A percentile compares a stretch with the other conserved stretches of the same genome.
phyloP scores from a whole-genome alignment of 2,888 invertebrate genomes.

The Spodoptera littoralis region DNA sequence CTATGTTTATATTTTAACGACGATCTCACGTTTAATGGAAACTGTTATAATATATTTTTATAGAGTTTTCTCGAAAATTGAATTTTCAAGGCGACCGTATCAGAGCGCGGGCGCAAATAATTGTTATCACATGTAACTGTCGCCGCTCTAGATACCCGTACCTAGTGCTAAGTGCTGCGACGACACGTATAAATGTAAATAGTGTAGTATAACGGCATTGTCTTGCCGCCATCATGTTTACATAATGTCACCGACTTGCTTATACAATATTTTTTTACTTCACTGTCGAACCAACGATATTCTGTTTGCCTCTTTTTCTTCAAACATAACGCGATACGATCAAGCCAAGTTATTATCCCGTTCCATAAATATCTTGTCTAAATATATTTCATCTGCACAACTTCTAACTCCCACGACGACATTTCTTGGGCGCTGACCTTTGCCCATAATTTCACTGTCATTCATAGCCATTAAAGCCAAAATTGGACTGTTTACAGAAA shows the following conservation, averaged over 20 bases:
- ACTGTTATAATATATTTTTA: not conserved
- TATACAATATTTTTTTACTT: constrained; percentile 12
- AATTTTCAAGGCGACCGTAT: constrained; percentile 26
- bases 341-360: not conserved
- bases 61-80: constrained; percentile 30
- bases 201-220: constrained; percentile 34
- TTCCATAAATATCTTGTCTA: constrained; percentile 3
- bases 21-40: constrained; percentile 2
- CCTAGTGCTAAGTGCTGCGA: constrained; percentile 28
- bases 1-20: constrained; percentile 3
- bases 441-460: constrained; percentile 68
- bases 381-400: constrained; percentile 12
- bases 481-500: constrained; percentile 72
- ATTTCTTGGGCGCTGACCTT: constrained; percentile 60
- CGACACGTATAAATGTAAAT: constrained; percentile 33
- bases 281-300: not conserved
- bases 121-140: constrained; percentile 41
- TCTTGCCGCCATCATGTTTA: constrained; percentile 30
- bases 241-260: constrained; percentile 25
- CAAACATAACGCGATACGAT: not conserved
- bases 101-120: constrained; percentile 24
- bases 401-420: constrained; percentile 61
- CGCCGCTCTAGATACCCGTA: constrained; percentile 19
- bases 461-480: constrained; percentile 68
- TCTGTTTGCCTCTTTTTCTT: constrained; percentile 1